Conservation (phyloP, 2,113 vertebrate genomes). For the Lucifuga dentata region DNA sequence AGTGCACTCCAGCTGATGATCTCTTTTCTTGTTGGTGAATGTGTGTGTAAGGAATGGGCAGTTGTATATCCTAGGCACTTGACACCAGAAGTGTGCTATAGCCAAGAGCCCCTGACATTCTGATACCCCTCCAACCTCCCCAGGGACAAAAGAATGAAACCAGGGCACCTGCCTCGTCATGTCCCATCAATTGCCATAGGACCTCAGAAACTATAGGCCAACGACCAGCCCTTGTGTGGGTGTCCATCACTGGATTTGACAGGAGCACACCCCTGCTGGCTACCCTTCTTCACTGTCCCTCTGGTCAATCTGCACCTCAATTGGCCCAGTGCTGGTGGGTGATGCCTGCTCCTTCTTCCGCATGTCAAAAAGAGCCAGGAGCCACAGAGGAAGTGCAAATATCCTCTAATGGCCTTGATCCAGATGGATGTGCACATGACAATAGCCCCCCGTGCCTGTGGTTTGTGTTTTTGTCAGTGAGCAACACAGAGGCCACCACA, state of each 20-base stretch:
- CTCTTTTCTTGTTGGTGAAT: slow-evolving; percentile 14
- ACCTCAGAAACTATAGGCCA: slow-evolving; percentile 60
- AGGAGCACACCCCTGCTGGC: slow-evolving; percentile 74
- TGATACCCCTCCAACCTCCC: slow-evolving; percentile 75
- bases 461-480: slow-evolving; percentile 79
- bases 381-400: slow-evolving; percentile 87
- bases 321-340: slow-evolving; percentile 75
- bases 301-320: slow-evolving; percentile 84
- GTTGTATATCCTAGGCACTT: slow-evolving; percentile 60
- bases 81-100: slow-evolving; percentile 80
- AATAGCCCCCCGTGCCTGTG: slow-evolving; percentile 82
- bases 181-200: slow-evolving; percentile 71
- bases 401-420: slow-evolving; percentile 86
- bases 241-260: slow-evolving; percentile 80
- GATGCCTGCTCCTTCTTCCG: slow-evolving; percentile 78
- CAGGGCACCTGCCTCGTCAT: slow-evolving; percentile 59
- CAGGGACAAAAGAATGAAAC: slow-evolving; percentile 73
- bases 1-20: slow-evolving; percentile 1
- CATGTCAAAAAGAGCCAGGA: slow-evolving; percentile 84
- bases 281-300: slow-evolving; percentile 73
- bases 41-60: slow-evolving; percentile 39
- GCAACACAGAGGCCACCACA: slow-evolving; percentile 78
- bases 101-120: slow-evolving; percentile 67
- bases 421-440: slow-evolving; percentile 86
- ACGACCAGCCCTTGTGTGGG: slow-evolving; percentile 66